Base-by-base conservation (phyloP, 2,797 vertebrate genomes). In the Melanotaenia parkinsoni region DNA sequence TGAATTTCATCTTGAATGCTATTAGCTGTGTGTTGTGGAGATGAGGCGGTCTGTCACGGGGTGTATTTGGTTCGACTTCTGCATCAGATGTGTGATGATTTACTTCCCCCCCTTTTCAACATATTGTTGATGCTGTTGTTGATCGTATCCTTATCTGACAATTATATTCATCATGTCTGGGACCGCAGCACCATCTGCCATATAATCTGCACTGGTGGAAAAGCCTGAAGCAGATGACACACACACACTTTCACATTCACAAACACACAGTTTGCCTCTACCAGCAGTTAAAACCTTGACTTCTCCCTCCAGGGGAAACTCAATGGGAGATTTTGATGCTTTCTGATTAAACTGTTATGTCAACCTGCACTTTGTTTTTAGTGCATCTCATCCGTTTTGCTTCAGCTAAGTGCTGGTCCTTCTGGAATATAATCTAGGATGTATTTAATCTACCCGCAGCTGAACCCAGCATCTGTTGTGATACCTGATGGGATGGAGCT, bases 311-410 rank as follows among this genome's bases (percentile, higher is more conserved):
- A 32, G 74, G 79, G 64, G 40, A 82, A 85, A 83, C 72, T 84
- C 70, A 37, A 60, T 63, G 80, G 74, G 80, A 83, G 71, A 73
- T 84, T 33, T 77, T 82, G 74, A 86, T 81, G 82, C 81, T 80
- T 81, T 85, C 43, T 76, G 84, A 88, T 81, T 89, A 80, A 88
- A 83, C 72, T 69, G 73, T 79, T 74, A 64, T 89, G 85, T 78
- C 86, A 86, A 81, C 74, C 82, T 88, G 73, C 76, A 67, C 84
- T 92, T 92, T 90, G 80, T 88, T 86, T 88, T 72, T 77, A 51
- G 51, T 32, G 26, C 51, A 67, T 84, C 87, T 82, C 85, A 80
- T 86, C 79, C 53, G 38, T 82, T 87, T 81, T 67, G 70, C 76
- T 87, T 83, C 70, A 26, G 66, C 60, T 77, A 75, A 87, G 75